Conservation (phyloP, 1,140 invertebrate genomes). For the Drosophila asahinai region DNA sequence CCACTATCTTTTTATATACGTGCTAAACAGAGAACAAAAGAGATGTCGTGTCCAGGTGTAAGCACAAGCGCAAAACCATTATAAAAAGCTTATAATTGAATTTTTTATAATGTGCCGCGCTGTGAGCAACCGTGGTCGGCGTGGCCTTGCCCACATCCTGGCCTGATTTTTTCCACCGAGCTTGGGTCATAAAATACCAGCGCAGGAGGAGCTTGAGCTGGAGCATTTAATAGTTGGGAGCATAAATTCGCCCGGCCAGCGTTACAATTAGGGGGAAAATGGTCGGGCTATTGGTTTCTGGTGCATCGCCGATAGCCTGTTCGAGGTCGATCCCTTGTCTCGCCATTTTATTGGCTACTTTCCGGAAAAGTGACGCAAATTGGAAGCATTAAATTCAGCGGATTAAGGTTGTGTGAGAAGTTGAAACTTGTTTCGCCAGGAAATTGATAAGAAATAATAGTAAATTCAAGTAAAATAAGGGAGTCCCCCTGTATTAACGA, state of each 20-base stretch:
- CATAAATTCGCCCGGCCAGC: constrained; percentile 69
- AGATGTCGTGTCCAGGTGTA: constrained; percentile 35
- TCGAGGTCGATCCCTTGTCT: constrained; percentile 32
- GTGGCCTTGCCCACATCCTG: constrained; percentile 9
- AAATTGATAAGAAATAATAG: not conserved
- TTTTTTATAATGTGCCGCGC: constrained; percentile 73
- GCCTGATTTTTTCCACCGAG: constrained; percentile 14
- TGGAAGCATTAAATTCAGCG: constrained; percentile 40
- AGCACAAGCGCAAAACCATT: constrained; percentile 45
- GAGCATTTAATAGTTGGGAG: constrained; percentile 46
- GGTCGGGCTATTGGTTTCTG: constrained; percentile 56
- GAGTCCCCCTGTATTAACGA: not conserved
- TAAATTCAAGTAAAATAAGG: not conserved
- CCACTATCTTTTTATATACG: too few species aligned
- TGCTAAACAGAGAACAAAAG: not conserved
- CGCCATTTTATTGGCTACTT: constrained; percentile 51
- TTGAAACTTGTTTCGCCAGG: not conserved
- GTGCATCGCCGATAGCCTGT: constrained; percentile 60
- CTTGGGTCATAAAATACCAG: constrained; percentile 57
- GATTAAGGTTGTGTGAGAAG: constrained; percentile 6
- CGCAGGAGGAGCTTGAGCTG: constrained; percentile 16
- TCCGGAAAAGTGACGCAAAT: constrained; percentile 44
- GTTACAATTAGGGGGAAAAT: constrained; percentile 66
- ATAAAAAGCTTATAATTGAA: constrained; percentile 75
- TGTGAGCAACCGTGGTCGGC: constrained; percentile 3